Evolutionary conservation across 2,113 vertebrate species (phyloP).

Genomic region (Oenanthe oenanthe): DNA sequence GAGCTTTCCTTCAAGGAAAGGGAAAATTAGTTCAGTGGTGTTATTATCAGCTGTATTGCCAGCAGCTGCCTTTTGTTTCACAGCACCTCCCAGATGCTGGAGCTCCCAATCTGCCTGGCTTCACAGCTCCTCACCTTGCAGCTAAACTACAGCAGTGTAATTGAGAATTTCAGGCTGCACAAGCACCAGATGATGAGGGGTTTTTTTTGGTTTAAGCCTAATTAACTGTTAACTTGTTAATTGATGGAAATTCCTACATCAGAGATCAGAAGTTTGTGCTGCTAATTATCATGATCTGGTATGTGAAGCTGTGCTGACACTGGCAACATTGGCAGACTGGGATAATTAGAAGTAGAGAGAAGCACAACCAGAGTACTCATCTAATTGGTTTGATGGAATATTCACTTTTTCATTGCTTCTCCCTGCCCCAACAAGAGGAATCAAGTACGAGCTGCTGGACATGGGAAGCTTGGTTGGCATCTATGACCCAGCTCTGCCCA

Average conservation of each 20-base stretch:
- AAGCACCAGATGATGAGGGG: not conserved
- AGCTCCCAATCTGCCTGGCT: not conserved
- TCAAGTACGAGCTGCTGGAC: not conserved
- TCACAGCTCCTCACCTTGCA: not conserved
- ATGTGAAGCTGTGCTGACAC: not conserved
- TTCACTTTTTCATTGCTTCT: not conserved
- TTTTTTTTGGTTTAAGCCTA: not conserved
- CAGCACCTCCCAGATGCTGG: not conserved
- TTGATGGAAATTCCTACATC: constrained; percentile 13
- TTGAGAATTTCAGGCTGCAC: not conserved
- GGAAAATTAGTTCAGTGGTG: not conserved
- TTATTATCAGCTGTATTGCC: not conserved
- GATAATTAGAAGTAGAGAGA: constrained; percentile 1
- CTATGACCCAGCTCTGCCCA: not conserved
- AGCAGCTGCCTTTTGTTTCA: not conserved
- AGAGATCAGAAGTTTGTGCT: constrained; percentile 27
- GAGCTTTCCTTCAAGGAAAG: not conserved
- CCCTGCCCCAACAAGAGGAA: not conserved
- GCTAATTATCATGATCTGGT: constrained; percentile 16
- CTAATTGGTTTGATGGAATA: not conserved
- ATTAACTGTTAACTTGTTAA: constrained; percentile 53
- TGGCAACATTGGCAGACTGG: not conserved
- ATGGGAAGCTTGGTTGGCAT: not conserved
- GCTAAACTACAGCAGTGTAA: not conserved
- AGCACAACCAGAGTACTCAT: not conserved